Conservation (phyloP, 2,113 vertebrate species). For the Dromiciops gliroides region DNA sequence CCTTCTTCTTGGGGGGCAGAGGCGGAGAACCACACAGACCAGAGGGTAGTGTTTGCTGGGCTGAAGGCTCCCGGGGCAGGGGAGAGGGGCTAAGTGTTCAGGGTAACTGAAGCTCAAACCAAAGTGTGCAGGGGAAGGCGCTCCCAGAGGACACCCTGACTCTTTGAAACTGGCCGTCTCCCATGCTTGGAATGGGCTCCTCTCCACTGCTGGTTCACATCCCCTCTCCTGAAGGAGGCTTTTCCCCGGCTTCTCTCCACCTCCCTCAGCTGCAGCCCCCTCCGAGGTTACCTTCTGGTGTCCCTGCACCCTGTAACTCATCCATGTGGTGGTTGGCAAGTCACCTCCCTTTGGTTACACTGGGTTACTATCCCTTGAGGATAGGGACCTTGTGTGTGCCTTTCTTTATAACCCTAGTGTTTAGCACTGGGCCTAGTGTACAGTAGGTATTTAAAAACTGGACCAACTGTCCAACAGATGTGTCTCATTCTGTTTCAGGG, state of each 20-base stretch:
- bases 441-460: background rate
- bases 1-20: background rate
- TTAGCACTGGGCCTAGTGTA: background rate
- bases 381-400: background rate
- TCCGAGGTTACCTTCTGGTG: too few species aligned
- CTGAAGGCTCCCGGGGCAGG: too few species aligned
- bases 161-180: too few species aligned
- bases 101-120: background rate
- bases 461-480: background rate
- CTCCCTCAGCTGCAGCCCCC: too few species aligned
- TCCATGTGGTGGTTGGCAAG: background rate
- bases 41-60: background rate
- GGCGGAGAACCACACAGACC: background rate
- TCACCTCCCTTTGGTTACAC: background rate
- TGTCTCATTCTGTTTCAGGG: constrained; percentile 84
- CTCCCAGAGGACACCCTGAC: too few species aligned
- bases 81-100: background rate
- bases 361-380: background rate
- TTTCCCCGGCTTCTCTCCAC: too few species aligned
- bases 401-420: background rate
- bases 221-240: too few species aligned
- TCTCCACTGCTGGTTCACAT: too few species aligned
- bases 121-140: too few species aligned
- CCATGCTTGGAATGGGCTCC: too few species aligned
- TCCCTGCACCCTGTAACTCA: background rate